These are phyloP conservation scores for Caenorhabditis virilis DNA, from an alignment of 2,888 invertebrate genomes.

Conservation along the genomic window DNA sequence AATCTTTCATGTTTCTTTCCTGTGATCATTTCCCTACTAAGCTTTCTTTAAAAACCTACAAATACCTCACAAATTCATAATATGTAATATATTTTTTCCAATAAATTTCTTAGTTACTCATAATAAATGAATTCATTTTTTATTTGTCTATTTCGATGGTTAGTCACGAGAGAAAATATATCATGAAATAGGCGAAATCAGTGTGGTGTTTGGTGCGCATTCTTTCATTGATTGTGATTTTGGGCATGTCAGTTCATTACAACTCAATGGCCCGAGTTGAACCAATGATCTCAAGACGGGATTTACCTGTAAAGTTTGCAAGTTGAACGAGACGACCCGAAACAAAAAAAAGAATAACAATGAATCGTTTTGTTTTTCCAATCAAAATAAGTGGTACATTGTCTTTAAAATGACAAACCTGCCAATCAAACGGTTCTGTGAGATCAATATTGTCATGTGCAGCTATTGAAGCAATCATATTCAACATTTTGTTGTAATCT, in stretches of 20 bases:
- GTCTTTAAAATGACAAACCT: no score
- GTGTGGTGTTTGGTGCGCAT: neutral
- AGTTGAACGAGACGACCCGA: no score
- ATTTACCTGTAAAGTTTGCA: neutral
- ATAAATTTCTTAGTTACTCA: neutral
- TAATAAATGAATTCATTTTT: neutral
- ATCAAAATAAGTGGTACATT: no score
- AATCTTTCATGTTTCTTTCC: neutral
- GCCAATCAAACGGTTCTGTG: constrained; percentile 55
- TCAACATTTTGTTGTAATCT: constrained; percentile 41
- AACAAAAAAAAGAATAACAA: no score
- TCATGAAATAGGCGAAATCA: neutral
- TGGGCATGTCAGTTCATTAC: constrained; percentile 5
- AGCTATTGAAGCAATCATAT: constrained; percentile 40
- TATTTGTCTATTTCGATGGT: neutral
- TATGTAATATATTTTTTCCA: no score
- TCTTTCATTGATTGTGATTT: neutral
- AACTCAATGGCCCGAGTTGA: constrained; percentile 28
- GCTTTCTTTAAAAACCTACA: no score
- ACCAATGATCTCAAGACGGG: constrained; percentile 21
- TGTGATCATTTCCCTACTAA: no score
- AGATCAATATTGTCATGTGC: constrained; percentile 39
- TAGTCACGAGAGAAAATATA: neutral
- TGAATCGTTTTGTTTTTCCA: no score
- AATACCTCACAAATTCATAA: no score